Conservation (phyloP, 64 coral and sea anemone genomes). For the Montipora efflorescens region DNA sequence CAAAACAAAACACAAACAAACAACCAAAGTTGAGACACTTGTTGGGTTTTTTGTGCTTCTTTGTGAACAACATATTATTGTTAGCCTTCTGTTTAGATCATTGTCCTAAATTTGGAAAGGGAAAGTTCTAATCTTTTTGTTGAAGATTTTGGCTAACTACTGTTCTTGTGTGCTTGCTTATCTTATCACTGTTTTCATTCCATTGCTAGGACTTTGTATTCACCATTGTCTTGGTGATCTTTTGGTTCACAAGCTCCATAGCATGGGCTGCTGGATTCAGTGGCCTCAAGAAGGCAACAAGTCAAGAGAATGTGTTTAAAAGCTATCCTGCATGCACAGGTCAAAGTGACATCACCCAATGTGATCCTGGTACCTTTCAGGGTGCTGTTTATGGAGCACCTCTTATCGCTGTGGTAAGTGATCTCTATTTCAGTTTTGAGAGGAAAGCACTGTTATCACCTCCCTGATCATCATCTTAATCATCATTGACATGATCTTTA, state of each 20-base stretch:
- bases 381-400: conserved; percentile 77
- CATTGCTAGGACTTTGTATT: conserved; percentile 83
- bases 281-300: conserved; percentile 74
- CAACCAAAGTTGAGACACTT: too few species aligned
- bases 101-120: too few species aligned
- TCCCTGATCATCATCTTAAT: background rate
- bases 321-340: background rate
- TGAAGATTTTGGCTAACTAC: too few species aligned
- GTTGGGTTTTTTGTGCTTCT: too few species aligned
- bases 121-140: too few species aligned
- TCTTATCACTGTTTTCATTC: background rate
- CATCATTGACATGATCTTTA: background rate
- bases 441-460: background rate
- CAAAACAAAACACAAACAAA: too few species aligned
- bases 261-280: conserved; percentile 90
- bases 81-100: too few species aligned
- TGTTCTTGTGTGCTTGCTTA: too few species aligned
- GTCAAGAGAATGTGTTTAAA: background rate
- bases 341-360: background rate
- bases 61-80: too few species aligned
- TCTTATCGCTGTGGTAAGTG: conserved; percentile 93
- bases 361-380: background rate
- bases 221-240: conserved; percentile 71
- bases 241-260: conserved; percentile 91
- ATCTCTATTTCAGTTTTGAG: background rate